phyloP scores from a whole-genome alignment of 2,797 vertebrate genomes.

The Glyptemys insculpta region DNA sequence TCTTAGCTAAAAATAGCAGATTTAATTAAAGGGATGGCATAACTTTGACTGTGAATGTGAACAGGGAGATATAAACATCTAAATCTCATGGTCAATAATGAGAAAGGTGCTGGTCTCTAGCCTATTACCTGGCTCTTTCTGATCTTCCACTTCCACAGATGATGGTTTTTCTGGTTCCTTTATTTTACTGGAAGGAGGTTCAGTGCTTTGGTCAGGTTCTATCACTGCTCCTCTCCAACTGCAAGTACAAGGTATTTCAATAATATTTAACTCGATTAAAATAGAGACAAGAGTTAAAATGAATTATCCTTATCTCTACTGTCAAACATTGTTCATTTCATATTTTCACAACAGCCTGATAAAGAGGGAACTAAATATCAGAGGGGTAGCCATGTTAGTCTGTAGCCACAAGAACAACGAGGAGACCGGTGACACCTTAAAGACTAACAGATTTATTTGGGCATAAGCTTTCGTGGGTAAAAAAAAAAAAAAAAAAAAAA shows the following conservation, averaged over 20 bases:
- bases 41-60: neutral
- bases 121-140: slow-evolving; percentile 79
- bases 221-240: slow-evolving; percentile 90
- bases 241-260: slow-evolving; percentile 8
- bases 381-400: too few species aligned
- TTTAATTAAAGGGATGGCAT: neutral
- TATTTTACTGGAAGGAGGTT: slow-evolving; percentile 78
- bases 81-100: neutral
- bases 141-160: slow-evolving; percentile 39
- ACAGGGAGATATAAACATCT: neutral
- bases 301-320: neutral
- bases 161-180: slow-evolving; percentile 68
- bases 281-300: neutral
- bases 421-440: too few species aligned
- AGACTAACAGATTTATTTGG: too few species aligned
- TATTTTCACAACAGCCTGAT: neutral
- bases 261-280: neutral
- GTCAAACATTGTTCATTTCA: neutral
- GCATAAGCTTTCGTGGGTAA: too few species aligned
- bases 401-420: too few species aligned
- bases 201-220: slow-evolving; percentile 82
- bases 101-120: neutral
- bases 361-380: neutral
- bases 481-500: too few species aligned
- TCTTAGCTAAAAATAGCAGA: neutral